Evolutionary conservation across 2,113 vertebrate species (phyloP).

Genomic region (Procavia capensis): DNA sequence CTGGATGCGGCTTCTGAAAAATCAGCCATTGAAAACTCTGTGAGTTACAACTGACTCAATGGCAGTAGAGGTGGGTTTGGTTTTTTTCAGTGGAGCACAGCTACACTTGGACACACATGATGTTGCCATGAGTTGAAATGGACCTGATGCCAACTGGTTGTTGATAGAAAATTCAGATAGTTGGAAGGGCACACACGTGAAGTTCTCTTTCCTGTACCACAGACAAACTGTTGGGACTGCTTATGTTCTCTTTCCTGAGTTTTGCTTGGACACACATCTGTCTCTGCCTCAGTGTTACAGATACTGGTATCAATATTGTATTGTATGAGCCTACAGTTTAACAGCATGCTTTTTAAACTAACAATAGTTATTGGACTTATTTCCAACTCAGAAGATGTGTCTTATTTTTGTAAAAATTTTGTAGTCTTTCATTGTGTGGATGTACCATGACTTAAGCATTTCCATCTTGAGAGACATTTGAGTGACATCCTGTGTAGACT

Average conservation of each 20-base stretch:
- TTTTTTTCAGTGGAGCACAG: no score
- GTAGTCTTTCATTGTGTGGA: no score
- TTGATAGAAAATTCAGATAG: not conserved
- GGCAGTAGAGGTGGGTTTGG: no score
- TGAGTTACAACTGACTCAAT: no score
- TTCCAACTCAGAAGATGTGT: not conserved
- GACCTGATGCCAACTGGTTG: no score
- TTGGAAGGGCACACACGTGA: not conserved
- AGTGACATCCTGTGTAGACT: not conserved
- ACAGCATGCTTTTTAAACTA: not conserved
- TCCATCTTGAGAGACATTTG: not conserved
- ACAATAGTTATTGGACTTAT: not conserved
- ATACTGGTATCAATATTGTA: no score
- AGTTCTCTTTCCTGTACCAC: not conserved
- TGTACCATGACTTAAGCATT: not conserved
- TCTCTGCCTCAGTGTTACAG: not conserved
- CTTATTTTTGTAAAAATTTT: rapidly evolving
- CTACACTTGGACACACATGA: no score
- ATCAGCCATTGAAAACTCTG: no score
- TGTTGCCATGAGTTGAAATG: no score
- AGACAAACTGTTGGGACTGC: not conserved
- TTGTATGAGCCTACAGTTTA: not conserved
- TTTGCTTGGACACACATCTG: not conserved
- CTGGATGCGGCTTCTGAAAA: no score
- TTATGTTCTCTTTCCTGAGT: not conserved